Evolutionary conservation across 1,140 invertebrate species (phyloP), one percentile per base, ranked within the genome.

Genomic region (Platyura marginata): DNA sequence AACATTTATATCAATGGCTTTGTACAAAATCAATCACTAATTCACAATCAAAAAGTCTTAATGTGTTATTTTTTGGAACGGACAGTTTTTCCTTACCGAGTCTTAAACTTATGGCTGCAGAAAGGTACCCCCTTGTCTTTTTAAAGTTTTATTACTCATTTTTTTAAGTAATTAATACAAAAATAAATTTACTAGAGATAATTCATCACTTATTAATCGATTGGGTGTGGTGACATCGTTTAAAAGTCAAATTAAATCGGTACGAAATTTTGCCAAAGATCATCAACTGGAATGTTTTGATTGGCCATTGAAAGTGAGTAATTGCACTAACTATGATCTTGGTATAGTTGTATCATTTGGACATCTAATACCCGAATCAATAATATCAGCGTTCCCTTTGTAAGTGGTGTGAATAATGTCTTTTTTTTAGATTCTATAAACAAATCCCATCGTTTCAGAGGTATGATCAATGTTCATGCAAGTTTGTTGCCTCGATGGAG

Each of bases 401-500:
- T 77, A 65, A 67, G 66, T 63, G 29, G n/a, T 43, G 16, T 1
- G 3, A 36, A 41, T 0, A 43, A 47, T 21, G 41, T 44, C 11
- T 10, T 45, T 13, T 50, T n/a, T n/a, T n/a, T n/a, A n/a, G n/a
- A n/a, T n/a, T n/a, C n/a, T n/a, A n/a, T n/a, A n/a, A n/a, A n/a
- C n/a, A n/a, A n/a, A n/a, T n/a, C n/a, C n/a, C n/a, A n/a, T n/a
- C n/a, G 46, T 68, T 70, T 48, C 52, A 91, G 86, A 61, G 91
- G 91, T 13, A 87, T 91, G 66, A 64, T 91, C 32, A 92, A 92
- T 69, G 76, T 95, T 1, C 93, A 97, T 65, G 84, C 77, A 10
- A 93, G 88, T 63, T 57, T 97, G 23, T 59, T 98, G 48, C 93
- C 93, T 21, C 68, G 81, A 46, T 97, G 89, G 87, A 67, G 92